phyloP scores from a whole-genome alignment of 2,797 vertebrate genomes.

The Synaphobranchus kaupii region DNA sequence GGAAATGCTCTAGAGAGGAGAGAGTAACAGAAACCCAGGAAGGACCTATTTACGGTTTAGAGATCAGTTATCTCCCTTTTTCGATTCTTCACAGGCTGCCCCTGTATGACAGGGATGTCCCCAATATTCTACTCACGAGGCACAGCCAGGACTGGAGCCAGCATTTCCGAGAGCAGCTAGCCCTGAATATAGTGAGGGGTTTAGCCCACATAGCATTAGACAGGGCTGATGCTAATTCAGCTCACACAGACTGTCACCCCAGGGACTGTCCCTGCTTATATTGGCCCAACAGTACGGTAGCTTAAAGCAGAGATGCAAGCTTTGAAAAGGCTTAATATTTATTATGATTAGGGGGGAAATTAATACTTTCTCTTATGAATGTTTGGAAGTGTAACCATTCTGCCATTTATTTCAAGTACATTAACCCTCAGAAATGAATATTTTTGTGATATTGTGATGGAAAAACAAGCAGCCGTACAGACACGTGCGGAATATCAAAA shows the following conservation, averaged over 20 bases:
- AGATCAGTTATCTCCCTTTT: background rate
- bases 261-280: background rate
- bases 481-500: background rate
- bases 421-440: too few species aligned
- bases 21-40: background rate
- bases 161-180: background rate
- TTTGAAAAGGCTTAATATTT: background rate
- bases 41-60: background rate
- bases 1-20: background rate
- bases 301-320: background rate
- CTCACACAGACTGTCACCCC: background rate
- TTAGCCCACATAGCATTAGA: background rate
- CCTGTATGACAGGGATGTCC: background rate
- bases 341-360: background rate
- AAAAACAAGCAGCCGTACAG: background rate
- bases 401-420: background rate
- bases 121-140: background rate
- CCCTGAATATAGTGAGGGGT: background rate
- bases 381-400: background rate
- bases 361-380: background rate
- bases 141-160: conserved; percentile 10
- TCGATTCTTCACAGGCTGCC: background rate
- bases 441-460: background rate
- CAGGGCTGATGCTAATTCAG: background rate
- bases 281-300: background rate